Evolutionary conservation across 2,797 vertebrate species (phyloP).

Genomic region (Takifugu rubripes): DNA sequence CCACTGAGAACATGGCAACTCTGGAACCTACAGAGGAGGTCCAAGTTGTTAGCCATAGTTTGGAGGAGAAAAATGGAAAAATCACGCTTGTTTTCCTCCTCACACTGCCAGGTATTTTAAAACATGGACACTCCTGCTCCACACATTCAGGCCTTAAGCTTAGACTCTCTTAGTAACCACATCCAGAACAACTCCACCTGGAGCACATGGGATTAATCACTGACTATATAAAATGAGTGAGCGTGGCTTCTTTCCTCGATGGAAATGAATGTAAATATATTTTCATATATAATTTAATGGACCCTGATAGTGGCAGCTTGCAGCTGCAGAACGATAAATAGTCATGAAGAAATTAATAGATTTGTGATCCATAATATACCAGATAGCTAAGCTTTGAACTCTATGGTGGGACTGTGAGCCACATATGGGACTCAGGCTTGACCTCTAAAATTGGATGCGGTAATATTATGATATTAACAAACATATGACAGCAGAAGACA

Average conservation of each 20-base stretch:
- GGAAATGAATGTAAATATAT: slow-evolving; percentile 41
- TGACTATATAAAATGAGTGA: slow-evolving; percentile 26
- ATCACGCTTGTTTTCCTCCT: slow-evolving; percentile 63
- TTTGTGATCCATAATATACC: slow-evolving; percentile 61
- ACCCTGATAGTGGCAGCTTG: slow-evolving; percentile 34
- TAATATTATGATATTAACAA: no score
- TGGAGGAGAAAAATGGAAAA: slow-evolving; percentile 72
- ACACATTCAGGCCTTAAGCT: slow-evolving; percentile 46
- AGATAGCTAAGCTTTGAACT: slow-evolving; percentile 51
- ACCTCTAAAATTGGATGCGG: no score
- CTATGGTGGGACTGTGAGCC: no score
- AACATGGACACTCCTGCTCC: slow-evolving; percentile 60
- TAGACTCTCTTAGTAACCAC: slow-evolving; percentile 24
- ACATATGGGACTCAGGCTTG: no score
- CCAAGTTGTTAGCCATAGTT: slow-evolving; percentile 56
- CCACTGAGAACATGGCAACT: slow-evolving; percentile 59
- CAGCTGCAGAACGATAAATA: slow-evolving; percentile 36
- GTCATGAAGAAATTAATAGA: slow-evolving; percentile 53
- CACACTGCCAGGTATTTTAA: slow-evolving; percentile 62
- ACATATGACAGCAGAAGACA: no score
- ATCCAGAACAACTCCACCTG: slow-evolving; percentile 6
- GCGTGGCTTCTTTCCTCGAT: slow-evolving; percentile 22
- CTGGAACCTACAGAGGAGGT: slow-evolving; percentile 61
- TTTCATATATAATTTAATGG: no score
- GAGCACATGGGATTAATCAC: slow-evolving; percentile 24